Conservation (phyloP, 1,140 invertebrate genomes). For the Diuraphis noxia region DNA sequence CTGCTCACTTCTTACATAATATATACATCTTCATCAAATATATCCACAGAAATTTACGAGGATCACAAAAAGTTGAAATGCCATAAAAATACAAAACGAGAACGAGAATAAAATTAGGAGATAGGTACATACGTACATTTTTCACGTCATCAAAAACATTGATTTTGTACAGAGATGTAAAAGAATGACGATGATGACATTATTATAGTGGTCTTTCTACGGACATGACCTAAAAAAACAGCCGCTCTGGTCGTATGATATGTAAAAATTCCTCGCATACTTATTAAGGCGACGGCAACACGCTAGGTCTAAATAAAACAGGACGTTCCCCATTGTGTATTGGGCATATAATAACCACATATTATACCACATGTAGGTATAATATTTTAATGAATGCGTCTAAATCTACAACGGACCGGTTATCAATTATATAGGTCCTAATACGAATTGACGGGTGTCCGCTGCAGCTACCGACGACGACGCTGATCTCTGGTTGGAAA, state of each 20-base stretch:
- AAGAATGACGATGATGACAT: neutral
- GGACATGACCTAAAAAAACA: neutral
- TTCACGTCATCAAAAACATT: neutral
- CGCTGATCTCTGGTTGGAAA: neutral
- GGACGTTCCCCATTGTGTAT: neutral
- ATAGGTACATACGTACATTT: neutral
- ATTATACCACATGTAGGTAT: neutral
- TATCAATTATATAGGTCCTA: neutral
- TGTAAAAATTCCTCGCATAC: slow-evolving; percentile 17
- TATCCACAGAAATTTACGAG: neutral
- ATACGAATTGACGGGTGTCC: neutral
- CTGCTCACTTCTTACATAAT: no score
- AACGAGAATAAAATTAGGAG: neutral
- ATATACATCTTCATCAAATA: no score
- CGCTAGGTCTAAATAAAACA: neutral
- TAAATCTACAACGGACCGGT: neutral
- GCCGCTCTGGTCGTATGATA: neutral
- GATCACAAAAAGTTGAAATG: neutral
- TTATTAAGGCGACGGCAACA: neutral
- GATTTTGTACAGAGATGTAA: neutral
- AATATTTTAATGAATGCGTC: neutral
- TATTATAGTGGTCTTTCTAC: neutral
- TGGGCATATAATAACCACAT: neutral
- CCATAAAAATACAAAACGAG: neutral
- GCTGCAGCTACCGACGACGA: neutral